Evolutionary conservation across 1,140 invertebrate species (phyloP).

Genomic region (Drosophila aff.): DNA sequence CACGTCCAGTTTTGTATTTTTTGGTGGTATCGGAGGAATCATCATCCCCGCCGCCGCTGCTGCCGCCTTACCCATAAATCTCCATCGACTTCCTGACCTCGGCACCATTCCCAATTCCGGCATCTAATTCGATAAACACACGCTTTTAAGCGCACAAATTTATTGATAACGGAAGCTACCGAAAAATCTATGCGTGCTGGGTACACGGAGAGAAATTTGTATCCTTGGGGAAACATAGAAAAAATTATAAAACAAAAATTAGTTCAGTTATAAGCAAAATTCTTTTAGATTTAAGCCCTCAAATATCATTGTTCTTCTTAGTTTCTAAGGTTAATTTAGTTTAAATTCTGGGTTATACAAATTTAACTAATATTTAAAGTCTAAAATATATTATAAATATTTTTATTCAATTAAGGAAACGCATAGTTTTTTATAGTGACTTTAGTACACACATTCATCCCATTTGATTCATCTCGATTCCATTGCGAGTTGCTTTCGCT

Average conservation of each 20-base stretch:
- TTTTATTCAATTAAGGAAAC: neutral
- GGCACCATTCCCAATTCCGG: constrained; percentile 33
- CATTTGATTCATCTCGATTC: constrained; percentile 11
- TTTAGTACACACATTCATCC: constrained; percentile 1
- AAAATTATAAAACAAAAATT: too few species aligned
- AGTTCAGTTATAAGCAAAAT: too few species aligned
- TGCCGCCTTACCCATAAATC: constrained; percentile 26
- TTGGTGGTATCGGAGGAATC: neutral
- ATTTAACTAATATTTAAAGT: too few species aligned
- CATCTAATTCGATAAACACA: constrained; percentile 76
- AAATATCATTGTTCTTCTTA: too few species aligned
- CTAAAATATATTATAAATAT: neutral
- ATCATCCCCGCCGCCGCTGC: neutral
- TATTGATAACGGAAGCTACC: constrained; percentile 73
- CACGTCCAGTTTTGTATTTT: neutral
- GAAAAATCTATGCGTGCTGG: constrained; percentile 6
- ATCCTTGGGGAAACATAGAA: too few species aligned
- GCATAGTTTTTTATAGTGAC: neutral
- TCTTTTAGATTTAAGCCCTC: too few species aligned
- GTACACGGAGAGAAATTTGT: constrained; percentile 2
- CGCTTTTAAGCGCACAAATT: constrained; percentile 73
- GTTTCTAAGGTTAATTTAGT: too few species aligned
- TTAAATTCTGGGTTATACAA: too few species aligned
- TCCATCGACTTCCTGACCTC: constrained; percentile 31
- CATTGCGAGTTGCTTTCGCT: constrained; percentile 14